Evolutionary conservation across 2,113 vertebrate species (phyloP).

Genomic region (Orientallactaga bullata): DNA sequence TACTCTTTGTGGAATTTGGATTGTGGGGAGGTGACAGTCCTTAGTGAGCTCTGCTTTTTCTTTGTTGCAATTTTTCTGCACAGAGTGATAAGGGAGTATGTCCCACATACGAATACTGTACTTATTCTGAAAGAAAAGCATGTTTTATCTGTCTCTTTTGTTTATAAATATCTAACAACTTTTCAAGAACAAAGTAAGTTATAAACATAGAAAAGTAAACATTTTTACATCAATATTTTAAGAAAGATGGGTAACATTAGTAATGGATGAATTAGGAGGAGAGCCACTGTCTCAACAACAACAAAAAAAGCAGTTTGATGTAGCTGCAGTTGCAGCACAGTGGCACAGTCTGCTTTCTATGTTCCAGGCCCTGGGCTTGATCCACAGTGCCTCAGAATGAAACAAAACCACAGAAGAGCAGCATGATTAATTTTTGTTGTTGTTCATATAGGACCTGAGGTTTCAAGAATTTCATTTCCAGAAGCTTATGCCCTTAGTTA

Average conservation of each 20-base stretch:
- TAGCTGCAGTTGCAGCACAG: not conserved
- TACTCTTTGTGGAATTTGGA: not conserved
- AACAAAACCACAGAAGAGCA: not conserved
- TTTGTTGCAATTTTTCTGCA: constrained; percentile 45
- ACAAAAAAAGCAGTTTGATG: not conserved
- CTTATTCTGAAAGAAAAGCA: constrained; percentile 11
- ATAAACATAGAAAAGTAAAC: constrained; percentile 33
- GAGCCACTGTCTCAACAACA: not conserved
- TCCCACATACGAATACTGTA: constrained; percentile 32
- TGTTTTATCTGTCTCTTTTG: constrained; percentile 45
- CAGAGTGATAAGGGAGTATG: constrained; percentile 14
- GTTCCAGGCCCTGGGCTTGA: not conserved
- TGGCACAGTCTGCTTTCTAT: not conserved
- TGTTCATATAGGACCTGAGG: not conserved
- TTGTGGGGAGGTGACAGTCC: not conserved
- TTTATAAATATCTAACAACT: constrained; percentile 37
- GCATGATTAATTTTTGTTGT: not conserved
- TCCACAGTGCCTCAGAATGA: not conserved
- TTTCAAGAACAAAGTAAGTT: constrained; percentile 45
- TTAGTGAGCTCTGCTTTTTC: not conserved
- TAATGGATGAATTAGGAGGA: constrained; percentile 25
- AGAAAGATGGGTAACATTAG: constrained; percentile 39
- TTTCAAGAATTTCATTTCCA: constrained; percentile 16
- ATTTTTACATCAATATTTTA: constrained; percentile 48
- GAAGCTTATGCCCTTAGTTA: constrained; percentile 37